Evolutionary conservation across 2,888 invertebrate species (phyloP), one percentile per base, ranked within the genome.

Genomic region (Platycheirus rosarum): DNA sequence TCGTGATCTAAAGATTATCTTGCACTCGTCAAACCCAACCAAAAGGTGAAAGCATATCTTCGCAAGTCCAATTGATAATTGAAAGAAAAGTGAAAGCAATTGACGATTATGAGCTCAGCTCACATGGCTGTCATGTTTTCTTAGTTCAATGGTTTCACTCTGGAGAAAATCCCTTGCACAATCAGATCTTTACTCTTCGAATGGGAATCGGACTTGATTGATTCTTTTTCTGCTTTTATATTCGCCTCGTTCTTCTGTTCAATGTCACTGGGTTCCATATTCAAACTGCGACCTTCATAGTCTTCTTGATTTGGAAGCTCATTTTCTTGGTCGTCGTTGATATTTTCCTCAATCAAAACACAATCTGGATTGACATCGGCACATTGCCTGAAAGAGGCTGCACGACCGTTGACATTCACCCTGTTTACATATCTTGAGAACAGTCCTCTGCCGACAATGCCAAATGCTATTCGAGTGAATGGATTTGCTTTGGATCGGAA

Each of bases 401-500:
- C 89, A 49, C 86, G 86, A 2, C 86, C 84, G 9, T 86, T 68
- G 4, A 85, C 86, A 75, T 89, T 88, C 3, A 71, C 84, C 6
- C 86, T 86, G 49, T 88, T 89, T 7, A 87, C 87, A 53, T 90
- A 90, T 85, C 88, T 88, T 42, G 86, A 87, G 74, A 90, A 90
- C 76, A 90, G 86, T 5, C 88, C 88, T 8, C 87, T 88, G 2
- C 90, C 90, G n/a, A 91, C 86, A 29, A 91, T 86, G 13, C 89
- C 88, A 84, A 90, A 90, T 6, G 89, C 89, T 88, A 90, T 88
- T 70, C 88, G 86, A 2, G 89, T 89, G 42, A 90, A 55, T 8
- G 90, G 88, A 87, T 89, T 91, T 7, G 86, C 78, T 71, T 89
- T 89, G 1, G 91, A 89, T 26, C 89, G 90, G 80, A 90, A 91